These are phyloP conservation scores for Eupristina koningsbergeri DNA, from an alignment of 1,140 invertebrate genomes.

Conservation along the genomic window DNA sequence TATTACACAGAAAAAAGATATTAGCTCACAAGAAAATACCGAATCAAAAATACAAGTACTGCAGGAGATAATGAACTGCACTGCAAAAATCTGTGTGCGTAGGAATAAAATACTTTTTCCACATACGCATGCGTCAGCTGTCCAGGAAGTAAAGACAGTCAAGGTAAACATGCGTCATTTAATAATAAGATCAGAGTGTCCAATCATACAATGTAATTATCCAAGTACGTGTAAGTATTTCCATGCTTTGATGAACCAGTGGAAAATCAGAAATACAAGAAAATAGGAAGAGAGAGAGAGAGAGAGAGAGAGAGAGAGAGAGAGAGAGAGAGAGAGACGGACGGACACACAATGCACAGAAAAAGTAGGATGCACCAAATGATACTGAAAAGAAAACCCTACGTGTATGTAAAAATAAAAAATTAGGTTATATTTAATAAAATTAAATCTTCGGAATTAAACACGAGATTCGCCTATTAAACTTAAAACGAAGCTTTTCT, in stretches of 20 bases:
- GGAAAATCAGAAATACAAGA: background rate
- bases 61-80: background rate
- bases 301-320: background rate
- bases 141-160: slow-evolving; percentile 22
- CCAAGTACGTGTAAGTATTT: background rate
- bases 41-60: background rate
- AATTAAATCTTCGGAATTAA: no score
- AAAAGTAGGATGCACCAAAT: no score
- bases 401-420: no score
- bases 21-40: background rate
- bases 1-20: background rate
- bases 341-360: no score
- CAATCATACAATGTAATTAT: background rate
- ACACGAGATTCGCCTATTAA: no score
- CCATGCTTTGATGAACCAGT: background rate
- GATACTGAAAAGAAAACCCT: no score
- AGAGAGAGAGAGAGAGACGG: background rate
- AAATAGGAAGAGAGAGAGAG: background rate
- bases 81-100: background rate
- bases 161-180: slow-evolving; percentile 35
- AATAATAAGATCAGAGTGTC: background rate
- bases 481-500: no score
- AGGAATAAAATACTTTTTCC: slow-evolving; percentile 33
- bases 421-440: no score
- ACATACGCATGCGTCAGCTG: slow-evolving; percentile 16